Evolutionary conservation across 2,888 invertebrate species (phyloP).

Genomic region (Torymus texanus): DNA sequence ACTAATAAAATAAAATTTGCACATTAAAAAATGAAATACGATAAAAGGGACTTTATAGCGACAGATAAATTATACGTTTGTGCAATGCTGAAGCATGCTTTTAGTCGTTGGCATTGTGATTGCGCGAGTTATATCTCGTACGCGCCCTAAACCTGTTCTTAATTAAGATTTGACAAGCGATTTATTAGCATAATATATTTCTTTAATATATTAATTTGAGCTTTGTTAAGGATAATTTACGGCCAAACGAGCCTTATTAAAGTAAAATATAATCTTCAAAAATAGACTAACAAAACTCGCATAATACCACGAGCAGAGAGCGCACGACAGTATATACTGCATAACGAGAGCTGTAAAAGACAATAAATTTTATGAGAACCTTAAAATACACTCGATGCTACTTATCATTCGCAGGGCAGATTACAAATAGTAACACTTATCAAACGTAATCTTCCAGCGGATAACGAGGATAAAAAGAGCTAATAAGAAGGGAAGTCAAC

Average conservation of each 20-base stretch:
- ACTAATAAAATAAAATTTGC: not conserved
- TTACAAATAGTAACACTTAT: not conserved
- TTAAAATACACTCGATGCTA: too few relatives aligned
- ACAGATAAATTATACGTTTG: slow-evolving; percentile 9
- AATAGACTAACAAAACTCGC: too few relatives aligned
- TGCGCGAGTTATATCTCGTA: slow-evolving; percentile 9
- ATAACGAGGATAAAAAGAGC: too few relatives aligned
- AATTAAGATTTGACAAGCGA: slow-evolving; percentile 31
- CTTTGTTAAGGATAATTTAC: not conserved
- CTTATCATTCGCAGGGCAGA: not conserved
- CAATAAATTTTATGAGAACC: too few relatives aligned
- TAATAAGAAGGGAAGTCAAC: too few relatives aligned
- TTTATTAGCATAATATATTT: slow-evolving; percentile 28
- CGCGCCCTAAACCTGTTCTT: slow-evolving; percentile 26
- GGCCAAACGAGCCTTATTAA: not conserved
- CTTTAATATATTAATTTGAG: slow-evolving; percentile 23
- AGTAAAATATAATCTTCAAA: not conserved
- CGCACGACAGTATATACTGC: too few relatives aligned
- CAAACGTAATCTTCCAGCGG: too few relatives aligned
- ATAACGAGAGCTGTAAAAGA: too few relatives aligned
- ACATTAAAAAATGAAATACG: slow-evolving; percentile 2
- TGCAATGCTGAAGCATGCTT: slow-evolving; percentile 11
- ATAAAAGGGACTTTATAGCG: not conserved
- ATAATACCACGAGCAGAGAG: too few relatives aligned
- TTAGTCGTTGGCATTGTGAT: slow-evolving; percentile 24